Conservation (phyloP, 2,797 vertebrate genomes). For the Sebastes melanostomus region DNA sequence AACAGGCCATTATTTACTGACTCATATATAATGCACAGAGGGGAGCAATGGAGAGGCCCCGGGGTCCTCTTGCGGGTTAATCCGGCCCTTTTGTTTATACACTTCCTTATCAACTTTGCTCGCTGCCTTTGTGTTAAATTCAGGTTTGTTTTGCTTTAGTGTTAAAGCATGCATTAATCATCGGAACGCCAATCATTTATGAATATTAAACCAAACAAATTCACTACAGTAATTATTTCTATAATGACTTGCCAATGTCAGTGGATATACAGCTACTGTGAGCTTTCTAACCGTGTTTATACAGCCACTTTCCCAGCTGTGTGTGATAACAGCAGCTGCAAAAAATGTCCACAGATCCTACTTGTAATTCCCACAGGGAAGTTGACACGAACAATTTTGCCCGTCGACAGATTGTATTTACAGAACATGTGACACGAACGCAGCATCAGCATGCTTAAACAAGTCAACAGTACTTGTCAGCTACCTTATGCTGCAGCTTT, state of each 20-base stretch:
- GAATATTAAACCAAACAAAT: not conserved
- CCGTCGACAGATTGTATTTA: constrained; percentile 1
- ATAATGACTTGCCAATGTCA: not conserved
- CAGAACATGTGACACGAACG: not conserved
- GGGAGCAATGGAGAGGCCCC: not conserved
- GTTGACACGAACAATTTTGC: not conserved
- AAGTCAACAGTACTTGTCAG: not conserved
- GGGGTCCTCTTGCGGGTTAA: not conserved
- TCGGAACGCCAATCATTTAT: not conserved
- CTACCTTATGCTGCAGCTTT: not conserved
- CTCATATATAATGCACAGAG: not conserved
- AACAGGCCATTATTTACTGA: not conserved
- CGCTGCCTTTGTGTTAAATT: not conserved
- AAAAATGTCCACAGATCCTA: not conserved
- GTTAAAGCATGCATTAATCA: not conserved
- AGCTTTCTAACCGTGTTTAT: not conserved
- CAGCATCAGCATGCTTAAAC: not conserved
- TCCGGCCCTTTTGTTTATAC: not conserved
- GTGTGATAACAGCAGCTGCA: not conserved
- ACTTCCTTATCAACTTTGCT: not conserved
- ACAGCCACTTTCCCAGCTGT: not conserved
- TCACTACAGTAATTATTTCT: not conserved
- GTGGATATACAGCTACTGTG: not conserved
- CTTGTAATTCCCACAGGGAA: not conserved
- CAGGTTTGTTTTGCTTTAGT: not conserved